Conservation (phyloP, 1,140 invertebrate genomes). For the Formica exsecta region DNA sequence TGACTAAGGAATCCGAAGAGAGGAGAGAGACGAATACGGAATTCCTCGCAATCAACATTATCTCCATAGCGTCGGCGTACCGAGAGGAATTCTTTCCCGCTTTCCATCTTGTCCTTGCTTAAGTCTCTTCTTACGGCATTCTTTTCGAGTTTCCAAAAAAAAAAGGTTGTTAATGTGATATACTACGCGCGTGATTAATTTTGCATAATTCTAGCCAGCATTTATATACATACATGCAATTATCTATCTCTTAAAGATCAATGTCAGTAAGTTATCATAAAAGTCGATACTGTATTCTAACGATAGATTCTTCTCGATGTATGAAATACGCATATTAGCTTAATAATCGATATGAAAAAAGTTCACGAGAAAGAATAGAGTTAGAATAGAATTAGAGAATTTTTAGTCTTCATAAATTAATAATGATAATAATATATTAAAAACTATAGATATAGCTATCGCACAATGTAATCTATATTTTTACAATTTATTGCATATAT, state of each 20-base stretch:
- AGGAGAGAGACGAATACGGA: constrained; percentile 62
- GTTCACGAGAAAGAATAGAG: neutral
- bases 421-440: neutral
- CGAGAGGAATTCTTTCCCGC: constrained; percentile 60
- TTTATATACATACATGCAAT: too few relatives aligned
- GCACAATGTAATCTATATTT: constrained; percentile 8
- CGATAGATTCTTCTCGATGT: neutral
- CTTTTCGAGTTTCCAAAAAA: constrained; percentile 38
- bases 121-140: constrained; percentile 31
- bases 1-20: constrained; percentile 43
- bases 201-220: constrained; percentile 38
- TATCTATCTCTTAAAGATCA: constrained; percentile 26
- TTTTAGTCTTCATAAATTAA: neutral
- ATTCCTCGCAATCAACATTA: constrained; percentile 80
- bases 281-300: constrained; percentile 26
- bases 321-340: neutral
- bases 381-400: neutral
- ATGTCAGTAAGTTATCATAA: neutral
- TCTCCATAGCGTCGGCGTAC: constrained; percentile 61
- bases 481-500: neutral
- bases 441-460: neutral
- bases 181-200: constrained; percentile 39
- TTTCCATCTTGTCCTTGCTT: constrained; percentile 2
- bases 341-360: neutral
- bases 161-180: constrained; percentile 27